Percentiles rank a stretch among this genome's conserved stretches.
phyloP scores from a whole-genome alignment of 2,113 vertebrate genomes.

The Rutilus rutilus region DNA sequence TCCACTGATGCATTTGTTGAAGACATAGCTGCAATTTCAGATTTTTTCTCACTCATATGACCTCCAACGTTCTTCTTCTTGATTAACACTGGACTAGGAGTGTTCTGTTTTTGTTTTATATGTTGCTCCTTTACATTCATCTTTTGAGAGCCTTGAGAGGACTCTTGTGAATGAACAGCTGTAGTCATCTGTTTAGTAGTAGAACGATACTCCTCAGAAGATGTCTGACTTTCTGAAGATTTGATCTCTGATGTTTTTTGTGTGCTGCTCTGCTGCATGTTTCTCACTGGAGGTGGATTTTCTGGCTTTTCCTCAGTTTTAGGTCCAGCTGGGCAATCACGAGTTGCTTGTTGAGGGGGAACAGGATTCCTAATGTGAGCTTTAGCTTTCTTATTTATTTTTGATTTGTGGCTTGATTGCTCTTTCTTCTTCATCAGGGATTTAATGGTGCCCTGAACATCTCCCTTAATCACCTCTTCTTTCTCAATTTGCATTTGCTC shows the following conservation, averaged over 20 bases:
- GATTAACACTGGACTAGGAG: conserved; percentile 60
- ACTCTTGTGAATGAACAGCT: conserved; percentile 10
- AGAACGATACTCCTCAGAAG: conserved; percentile 68
- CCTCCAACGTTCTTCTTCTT: conserved; percentile 64
- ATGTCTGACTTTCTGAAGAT: conserved; percentile 66
- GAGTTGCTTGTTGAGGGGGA: conserved; percentile 64
- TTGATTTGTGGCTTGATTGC: conserved; percentile 71
- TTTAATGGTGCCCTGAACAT: conserved; percentile 78
- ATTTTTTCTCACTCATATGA: conserved; percentile 59
- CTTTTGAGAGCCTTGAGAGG: conserved; percentile 58
- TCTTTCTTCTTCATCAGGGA: conserved; percentile 79
- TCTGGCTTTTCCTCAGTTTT: conserved; percentile 63
- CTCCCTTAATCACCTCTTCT: conserved; percentile 75
- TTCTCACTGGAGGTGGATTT: conserved; percentile 68
- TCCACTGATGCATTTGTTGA: conserved; percentile 59
- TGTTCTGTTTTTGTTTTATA: conserved; percentile 64
- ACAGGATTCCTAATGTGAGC: conserved; percentile 68
- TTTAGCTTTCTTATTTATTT: conserved; percentile 75
- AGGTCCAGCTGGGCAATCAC: conserved; percentile 61
- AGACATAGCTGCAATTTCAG: conserved; percentile 27
- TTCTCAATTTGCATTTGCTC: conserved; percentile 70
- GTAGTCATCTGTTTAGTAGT: conserved; percentile 64
- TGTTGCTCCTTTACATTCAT: conserved; percentile 65
- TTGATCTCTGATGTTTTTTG: conserved; percentile 66
- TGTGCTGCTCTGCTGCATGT: conserved; percentile 64